Base-by-base conservation (phyloP, 2,888 invertebrate genomes). In the Frankliniella intonsa region DNA sequence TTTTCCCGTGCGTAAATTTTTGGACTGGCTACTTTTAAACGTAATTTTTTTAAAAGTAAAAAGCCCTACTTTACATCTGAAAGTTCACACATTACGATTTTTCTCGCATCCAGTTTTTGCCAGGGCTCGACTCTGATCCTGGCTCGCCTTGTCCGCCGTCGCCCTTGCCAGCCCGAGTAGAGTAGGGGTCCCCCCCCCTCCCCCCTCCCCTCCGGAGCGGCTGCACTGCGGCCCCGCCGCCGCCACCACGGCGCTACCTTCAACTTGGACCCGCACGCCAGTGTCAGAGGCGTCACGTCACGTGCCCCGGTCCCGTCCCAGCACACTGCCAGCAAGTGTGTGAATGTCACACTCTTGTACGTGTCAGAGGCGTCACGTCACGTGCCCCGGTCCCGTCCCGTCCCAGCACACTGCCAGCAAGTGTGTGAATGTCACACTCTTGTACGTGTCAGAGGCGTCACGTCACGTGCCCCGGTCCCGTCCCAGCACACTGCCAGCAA, bases 261-360 rank as follows among this genome's bases (percentile, higher is more conserved):
- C 69, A 76, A 76, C 69, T 76, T 76, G 69, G 69, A 76, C 69
- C 69, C 25, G 69, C 69, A n/a, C 12, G 69, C 69, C 69, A 5
- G 25, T 25, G 69, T 76, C 38, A 38, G 38, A 2, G 3, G 38
- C 38, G 38, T 38, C 69, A 76, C 22, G 69, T 25, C 69, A 22
- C 9, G 22, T 3, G 3, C 14, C 7, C 7, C 55, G 10, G 51
- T 51, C 10, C 14, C 19, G 55, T 10, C 14, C 55, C 14, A 55
- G 62, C 19, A 38, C 38, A 38, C 38, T 38, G 62, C 62, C 62
- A 14, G 7, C 62, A n/a, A 62, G 62, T 62, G n/a, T 62, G 62
- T 19, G 62, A 62, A 62, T 38, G 38, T 38, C 38, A 5, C 38
- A 38, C 38, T 3, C 38, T 38, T 55, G 55, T 55, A 55, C 55